A percentile compares a stretch with the other conserved stretches of the same genome.
Evolutionary conservation across 1,140 invertebrate genomes (phyloP).

Genomic region (Ips typographus): DNA sequence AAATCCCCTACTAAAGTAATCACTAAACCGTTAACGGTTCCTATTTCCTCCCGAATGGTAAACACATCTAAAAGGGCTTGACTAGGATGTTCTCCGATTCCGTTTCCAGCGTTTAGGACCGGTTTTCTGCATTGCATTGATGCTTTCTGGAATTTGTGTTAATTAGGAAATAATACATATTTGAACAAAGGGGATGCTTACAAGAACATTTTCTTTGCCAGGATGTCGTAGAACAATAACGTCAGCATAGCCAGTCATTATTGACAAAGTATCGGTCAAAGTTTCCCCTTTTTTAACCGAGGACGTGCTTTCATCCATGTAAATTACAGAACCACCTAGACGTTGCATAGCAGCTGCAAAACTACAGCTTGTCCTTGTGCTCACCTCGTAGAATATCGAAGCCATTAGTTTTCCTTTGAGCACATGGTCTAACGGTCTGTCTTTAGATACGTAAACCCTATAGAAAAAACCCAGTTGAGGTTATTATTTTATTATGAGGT

Average conservation of each 20-base stretch:
- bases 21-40: constrained; percentile 94
- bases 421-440: constrained; percentile 81
- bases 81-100: constrained; percentile 97
- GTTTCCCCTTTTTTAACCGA: constrained; percentile 97
- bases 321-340: constrained; percentile 88
- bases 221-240: constrained; percentile 94
- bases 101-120: constrained; percentile 97
- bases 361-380: constrained; percentile 93
- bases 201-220: constrained; percentile 84
- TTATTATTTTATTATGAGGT: too few species aligned
- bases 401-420: constrained; percentile 93
- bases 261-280: constrained; percentile 83
- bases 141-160: constrained; percentile 64
- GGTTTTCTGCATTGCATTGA: constrained; percentile 82
- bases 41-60: constrained; percentile 98
- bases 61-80: constrained; percentile 97
- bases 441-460: constrained; percentile 73
- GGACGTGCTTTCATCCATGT: constrained; percentile 85
- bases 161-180: not conserved
- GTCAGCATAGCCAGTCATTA: constrained; percentile 88
- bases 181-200: constrained; percentile 54
- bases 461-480: not conserved
- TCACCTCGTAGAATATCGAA: constrained; percentile 96
- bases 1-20: constrained; percentile 95
- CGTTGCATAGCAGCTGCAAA: constrained; percentile 96